These are phyloP conservation scores for Lutjanus erythropterus DNA, from an alignment of 2,113 vertebrate species.

Conservation along the genomic window DNA sequence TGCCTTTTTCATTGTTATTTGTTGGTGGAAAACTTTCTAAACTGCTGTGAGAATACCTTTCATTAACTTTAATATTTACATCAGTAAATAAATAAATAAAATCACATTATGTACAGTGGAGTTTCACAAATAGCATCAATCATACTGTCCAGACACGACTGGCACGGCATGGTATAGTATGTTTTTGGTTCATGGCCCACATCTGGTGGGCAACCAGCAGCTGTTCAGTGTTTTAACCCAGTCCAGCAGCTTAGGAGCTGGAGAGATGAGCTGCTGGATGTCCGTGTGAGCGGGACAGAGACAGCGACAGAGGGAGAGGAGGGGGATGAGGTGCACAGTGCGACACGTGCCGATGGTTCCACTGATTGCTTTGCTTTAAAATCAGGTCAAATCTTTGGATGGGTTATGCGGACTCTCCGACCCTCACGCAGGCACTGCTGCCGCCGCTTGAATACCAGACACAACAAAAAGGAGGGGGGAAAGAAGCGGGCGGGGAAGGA, in stretches of 20 bases:
- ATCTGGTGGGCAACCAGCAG: slow-evolving; percentile 72
- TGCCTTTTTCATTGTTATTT: too few species aligned
- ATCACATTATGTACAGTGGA: not conserved
- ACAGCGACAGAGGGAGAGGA: slow-evolving; percentile 41
- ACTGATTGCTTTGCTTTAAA: slow-evolving; percentile 73
- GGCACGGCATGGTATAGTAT: slow-evolving; percentile 20
- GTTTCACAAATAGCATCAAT: slow-evolving; percentile 8
- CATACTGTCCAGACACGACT: slow-evolving; percentile 16
- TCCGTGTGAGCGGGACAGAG: slow-evolving; percentile 32
- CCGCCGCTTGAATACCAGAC: slow-evolving; percentile 55
- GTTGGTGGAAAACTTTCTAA: too few species aligned
- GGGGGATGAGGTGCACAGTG: slow-evolving; percentile 39
- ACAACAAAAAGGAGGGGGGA: slow-evolving; percentile 38
- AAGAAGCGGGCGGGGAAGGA: not conserved
- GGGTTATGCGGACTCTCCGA: slow-evolving; percentile 36
- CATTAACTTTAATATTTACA: too few species aligned
- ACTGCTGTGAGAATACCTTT: too few species aligned
- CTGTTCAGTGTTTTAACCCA: slow-evolving; percentile 66
- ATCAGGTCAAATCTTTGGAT: slow-evolving; percentile 78
- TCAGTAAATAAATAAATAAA: not conserved
- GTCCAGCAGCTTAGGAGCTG: slow-evolving; percentile 67
- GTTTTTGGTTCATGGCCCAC: slow-evolving; percentile 61
- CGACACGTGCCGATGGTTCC: slow-evolving; percentile 67
- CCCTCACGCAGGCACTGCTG: slow-evolving; percentile 22
- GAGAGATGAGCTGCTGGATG: slow-evolving; percentile 63